Evolutionary conservation across 2,888 invertebrate species (phyloP).

Genomic region (Lumbricus terrestris): DNA sequence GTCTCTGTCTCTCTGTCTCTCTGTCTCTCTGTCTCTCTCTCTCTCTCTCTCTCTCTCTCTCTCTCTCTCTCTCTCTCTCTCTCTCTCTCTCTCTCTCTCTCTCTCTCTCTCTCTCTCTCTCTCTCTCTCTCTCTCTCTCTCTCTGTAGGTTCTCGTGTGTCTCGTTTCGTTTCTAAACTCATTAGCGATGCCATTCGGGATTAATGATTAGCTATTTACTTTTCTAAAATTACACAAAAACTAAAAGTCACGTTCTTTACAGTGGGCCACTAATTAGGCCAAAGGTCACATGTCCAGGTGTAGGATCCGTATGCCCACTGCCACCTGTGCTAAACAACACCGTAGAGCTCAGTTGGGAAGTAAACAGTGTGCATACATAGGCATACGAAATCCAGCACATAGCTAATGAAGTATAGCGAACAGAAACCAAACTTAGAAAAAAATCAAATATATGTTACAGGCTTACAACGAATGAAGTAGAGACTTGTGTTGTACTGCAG

Average conservation of each 20-base stretch:
- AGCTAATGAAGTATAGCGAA: neutral
- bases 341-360: neutral
- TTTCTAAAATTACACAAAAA: neutral
- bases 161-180: neutral
- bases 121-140: neutral
- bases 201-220: neutral
- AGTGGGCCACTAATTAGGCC: neutral
- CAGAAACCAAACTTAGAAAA: neutral
- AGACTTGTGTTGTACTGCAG: neutral
- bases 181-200: neutral
- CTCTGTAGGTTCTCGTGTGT: neutral
- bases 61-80: neutral
- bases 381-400: neutral
- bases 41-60: neutral
- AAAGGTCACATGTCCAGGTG: neutral
- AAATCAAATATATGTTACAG: neutral
- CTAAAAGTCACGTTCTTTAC: conserved; percentile 3
- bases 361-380: neutral
- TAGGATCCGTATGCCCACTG: too few relatives aligned
- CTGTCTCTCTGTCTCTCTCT: neutral
- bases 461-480: neutral
- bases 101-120: neutral
- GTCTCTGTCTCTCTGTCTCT: neutral
- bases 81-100: neutral
- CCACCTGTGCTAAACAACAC: neutral